A percentile compares a stretch with the other conserved stretches of the same genome.
These are phyloP conservation scores for Temnothorax rugatulus DNA, from an alignment of 2,888 invertebrate species.

Conservation along the genomic window DNA sequence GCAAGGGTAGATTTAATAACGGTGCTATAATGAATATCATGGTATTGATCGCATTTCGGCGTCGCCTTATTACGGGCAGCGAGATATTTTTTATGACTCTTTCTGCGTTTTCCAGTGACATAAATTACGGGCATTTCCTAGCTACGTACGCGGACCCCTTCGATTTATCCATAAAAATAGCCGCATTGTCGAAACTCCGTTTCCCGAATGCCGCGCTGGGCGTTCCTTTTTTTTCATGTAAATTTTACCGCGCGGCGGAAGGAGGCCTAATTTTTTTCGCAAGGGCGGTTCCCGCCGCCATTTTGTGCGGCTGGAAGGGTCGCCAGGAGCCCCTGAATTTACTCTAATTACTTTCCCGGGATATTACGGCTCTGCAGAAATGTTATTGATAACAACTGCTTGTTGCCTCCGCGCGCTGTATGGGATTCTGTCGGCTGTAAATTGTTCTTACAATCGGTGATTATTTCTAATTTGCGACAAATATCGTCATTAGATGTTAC, in stretches of 20 bases:
- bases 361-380: slow-evolving; percentile 82
- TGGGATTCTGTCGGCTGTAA: slow-evolving; percentile 47
- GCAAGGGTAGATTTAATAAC: slow-evolving; percentile 34
- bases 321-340: slow-evolving; percentile 82
- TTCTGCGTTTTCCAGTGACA: slow-evolving; percentile 71
- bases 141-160: slow-evolving; percentile 69
- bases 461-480: slow-evolving; percentile 64
- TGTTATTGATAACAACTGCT: slow-evolving; percentile 84
- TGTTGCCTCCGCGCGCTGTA: slow-evolving; percentile 72
- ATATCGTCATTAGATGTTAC: slow-evolving; percentile 46
- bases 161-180: slow-evolving; percentile 74
- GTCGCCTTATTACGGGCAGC: slow-evolving; percentile 60
- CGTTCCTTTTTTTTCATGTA: slow-evolving; percentile 79
- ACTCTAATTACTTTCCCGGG: slow-evolving; percentile 84
- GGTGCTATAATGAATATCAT: slow-evolving; percentile 36
- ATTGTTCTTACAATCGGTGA: slow-evolving; percentile 68
- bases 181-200: slow-evolving; percentile 75
- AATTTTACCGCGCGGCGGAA: slow-evolving; percentile 80
- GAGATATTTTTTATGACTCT: slow-evolving; percentile 71
- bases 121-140: slow-evolving; percentile 75
- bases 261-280: slow-evolving; percentile 83
- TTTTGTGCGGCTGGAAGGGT: slow-evolving; percentile 83
- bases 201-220: slow-evolving; percentile 75
- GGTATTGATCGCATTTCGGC: slow-evolving; percentile 48
- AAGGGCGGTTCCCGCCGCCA: slow-evolving; percentile 84